A percentile compares a stretch with the other conserved stretches of the same genome.
phyloP scores from a whole-genome alignment of 2,113 vertebrate genomes.

The Panthera uncia region DNA sequence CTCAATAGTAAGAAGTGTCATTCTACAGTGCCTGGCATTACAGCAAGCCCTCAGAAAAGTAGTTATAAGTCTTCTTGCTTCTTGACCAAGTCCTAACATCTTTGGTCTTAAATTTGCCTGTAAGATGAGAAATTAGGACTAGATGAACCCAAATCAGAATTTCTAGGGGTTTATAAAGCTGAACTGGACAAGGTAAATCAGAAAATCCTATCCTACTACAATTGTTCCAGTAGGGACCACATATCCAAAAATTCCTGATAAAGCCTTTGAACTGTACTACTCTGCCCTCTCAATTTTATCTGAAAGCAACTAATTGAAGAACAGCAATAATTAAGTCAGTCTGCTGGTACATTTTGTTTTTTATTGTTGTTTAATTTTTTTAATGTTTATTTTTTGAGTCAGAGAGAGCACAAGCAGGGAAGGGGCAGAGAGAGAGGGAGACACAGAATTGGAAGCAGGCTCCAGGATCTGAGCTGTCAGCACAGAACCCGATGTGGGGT shows the following conservation, averaged over 20 bases:
- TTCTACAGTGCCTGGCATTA: neutral
- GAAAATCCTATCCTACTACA: neutral
- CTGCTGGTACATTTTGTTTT: neutral
- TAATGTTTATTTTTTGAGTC: no score
- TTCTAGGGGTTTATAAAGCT: neutral
- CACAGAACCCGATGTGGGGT: no score
- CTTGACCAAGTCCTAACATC: neutral
- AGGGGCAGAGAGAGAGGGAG: no score
- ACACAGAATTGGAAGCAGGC: no score
- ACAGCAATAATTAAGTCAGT: conserved; percentile 7
- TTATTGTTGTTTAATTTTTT: no score
- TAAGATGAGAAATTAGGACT: neutral
- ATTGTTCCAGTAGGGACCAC: neutral
- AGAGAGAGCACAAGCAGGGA: no score
- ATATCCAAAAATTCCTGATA: neutral
- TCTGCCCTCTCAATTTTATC: neutral
- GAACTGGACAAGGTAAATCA: neutral
- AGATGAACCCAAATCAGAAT: neutral
- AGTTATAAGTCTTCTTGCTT: neutral
- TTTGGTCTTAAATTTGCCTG: neutral
- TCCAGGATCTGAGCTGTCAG: no score
- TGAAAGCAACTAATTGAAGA: neutral
- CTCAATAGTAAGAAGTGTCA: neutral
- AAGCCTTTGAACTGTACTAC: neutral
- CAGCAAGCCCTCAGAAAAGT: neutral